Evolutionary conservation across 2,888 invertebrate species (phyloP).

Genomic region (Mythimna vitellina): DNA sequence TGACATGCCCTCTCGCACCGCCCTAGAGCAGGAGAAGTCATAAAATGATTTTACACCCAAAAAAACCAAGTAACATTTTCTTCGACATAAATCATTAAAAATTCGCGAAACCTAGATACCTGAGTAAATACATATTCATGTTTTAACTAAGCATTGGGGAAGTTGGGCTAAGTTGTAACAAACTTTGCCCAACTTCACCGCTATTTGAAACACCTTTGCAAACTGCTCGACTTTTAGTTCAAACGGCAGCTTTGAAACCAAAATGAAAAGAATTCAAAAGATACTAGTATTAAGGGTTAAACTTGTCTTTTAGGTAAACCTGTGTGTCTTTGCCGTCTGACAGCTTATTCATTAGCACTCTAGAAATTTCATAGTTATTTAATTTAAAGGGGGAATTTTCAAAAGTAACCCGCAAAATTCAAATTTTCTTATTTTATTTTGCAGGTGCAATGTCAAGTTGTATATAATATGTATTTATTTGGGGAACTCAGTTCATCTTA

Average conservation of each 20-base stretch:
- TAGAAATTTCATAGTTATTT: no score
- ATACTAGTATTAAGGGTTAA: not conserved
- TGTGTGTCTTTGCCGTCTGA: not conserved
- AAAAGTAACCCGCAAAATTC: no score
- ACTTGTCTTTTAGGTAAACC: conserved; percentile 9
- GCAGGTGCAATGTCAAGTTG: not conserved
- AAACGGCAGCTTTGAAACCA: conserved; percentile 30
- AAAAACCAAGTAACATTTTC: not conserved
- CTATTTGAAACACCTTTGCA: conserved; percentile 49
- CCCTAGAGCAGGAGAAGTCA: no score
- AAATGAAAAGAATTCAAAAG: conserved; percentile 31
- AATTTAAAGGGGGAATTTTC: no score
- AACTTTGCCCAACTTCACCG: conserved; percentile 38
- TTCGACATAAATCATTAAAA: not conserved
- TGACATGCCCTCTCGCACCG: no score
- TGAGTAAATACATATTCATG: conserved; percentile 51
- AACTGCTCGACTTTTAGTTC: conserved; percentile 43
- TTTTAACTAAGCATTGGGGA: conserved; percentile 35
- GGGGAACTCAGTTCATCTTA: no score
- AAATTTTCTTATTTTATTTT: no score
- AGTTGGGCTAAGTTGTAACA: conserved; percentile 45
- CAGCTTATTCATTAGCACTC: conserved; percentile 13
- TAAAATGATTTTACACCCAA: no score
- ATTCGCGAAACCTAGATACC: not conserved
- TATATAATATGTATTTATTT: no score